phyloP scores from a whole-genome alignment of 2,797 vertebrate genomes.

The Acanthurus lineatus region DNA sequence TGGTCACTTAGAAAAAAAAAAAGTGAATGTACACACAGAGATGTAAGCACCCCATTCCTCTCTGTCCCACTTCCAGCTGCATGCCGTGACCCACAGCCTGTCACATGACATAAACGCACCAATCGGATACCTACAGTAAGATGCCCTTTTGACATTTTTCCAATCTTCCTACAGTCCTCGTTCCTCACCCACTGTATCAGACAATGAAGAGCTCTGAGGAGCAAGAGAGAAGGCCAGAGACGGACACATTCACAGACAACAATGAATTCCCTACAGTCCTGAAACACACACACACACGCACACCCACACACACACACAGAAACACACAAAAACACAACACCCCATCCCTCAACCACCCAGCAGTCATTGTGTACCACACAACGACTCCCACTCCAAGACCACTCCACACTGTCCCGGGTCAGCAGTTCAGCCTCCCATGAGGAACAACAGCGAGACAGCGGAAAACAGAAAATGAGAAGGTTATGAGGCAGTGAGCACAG shows the following conservation, averaged over 20 bases:
- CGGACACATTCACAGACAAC: constrained; percentile 47
- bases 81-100: constrained; percentile 39
- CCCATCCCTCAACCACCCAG: constrained; percentile 43
- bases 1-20: constrained; percentile 44
- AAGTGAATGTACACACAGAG: constrained; percentile 32
- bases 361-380: constrained; percentile 58
- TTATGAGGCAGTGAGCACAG: constrained; percentile 46
- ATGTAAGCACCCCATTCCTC: constrained; percentile 56
- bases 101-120: constrained; percentile 66
- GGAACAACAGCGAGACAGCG: constrained; percentile 36
- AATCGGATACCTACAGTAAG: constrained; percentile 41
- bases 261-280: constrained; percentile 55
- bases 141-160: constrained; percentile 59
- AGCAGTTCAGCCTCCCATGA: constrained; percentile 54
- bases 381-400: constrained; percentile 54
- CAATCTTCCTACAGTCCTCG: constrained; percentile 61
- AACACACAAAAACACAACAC: constrained; percentile 13
- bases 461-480: constrained; percentile 45
- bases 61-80: constrained; percentile 69
- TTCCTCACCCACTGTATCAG: constrained; percentile 68
- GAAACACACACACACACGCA: constrained; percentile 20
- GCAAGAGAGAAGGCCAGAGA: constrained; percentile 42
- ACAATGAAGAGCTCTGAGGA: constrained; percentile 70
- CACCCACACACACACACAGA: constrained; percentile 8
- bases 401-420: constrained; percentile 53